These are phyloP conservation scores for Pristis pectinata DNA, from an alignment of 2,797 vertebrate genomes.

Conservation along the genomic window DNA sequence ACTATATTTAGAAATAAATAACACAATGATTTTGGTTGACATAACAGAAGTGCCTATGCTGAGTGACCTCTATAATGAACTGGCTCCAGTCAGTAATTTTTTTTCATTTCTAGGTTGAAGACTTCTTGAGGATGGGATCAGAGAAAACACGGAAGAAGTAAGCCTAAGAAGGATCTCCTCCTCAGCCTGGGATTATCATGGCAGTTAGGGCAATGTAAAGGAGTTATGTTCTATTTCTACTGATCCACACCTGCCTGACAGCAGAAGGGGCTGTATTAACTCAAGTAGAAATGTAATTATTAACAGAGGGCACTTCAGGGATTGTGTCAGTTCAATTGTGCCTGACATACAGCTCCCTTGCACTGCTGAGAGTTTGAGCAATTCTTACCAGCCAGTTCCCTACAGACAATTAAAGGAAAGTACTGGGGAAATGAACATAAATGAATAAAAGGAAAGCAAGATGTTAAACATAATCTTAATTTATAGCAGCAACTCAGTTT, in stretches of 20 bases:
- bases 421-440: background rate
- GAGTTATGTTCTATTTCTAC: conserved; percentile 9
- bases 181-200: background rate
- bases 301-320: conserved; percentile 24
- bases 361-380: background rate
- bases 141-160: background rate
- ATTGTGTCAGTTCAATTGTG: conserved; percentile 32
- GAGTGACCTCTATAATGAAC: background rate
- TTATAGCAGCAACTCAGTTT: background rate
- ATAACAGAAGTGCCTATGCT: background rate
- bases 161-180: background rate
- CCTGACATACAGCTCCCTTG: background rate
- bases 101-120: background rate
- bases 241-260: background rate
- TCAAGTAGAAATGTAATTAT: conserved; percentile 23
- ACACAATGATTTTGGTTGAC: background rate
- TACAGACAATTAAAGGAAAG: background rate
- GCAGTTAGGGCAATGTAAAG: background rate
- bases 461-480: conserved; percentile 20
- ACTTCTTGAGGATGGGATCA: background rate
- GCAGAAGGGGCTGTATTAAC: conserved; percentile 20
- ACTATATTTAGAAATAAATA: background rate
- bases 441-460: conserved; percentile 14
- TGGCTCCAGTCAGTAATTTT: background rate
- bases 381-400: background rate